Conservation (phyloP, 2,797 vertebrate species). For the Coracias cyanogaster region DNA sequence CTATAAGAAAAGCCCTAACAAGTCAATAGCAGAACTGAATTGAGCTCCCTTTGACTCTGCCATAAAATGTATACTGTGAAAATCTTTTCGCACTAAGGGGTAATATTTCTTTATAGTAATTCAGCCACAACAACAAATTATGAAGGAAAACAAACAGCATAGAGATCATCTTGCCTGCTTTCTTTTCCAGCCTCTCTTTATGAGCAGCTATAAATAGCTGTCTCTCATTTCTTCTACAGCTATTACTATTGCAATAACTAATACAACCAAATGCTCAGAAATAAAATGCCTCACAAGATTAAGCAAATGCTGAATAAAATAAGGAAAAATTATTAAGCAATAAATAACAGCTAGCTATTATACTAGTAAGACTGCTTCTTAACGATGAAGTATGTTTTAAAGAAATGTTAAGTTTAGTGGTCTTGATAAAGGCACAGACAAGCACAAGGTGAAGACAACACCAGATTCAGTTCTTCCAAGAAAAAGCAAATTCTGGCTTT, state of each 20-base stretch:
- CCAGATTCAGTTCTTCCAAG: not conserved
- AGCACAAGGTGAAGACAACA: not conserved
- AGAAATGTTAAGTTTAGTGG: not conserved
- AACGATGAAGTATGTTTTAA: not conserved
- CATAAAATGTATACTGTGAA: not conserved
- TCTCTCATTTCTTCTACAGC: not conserved
- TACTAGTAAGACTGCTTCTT: not conserved
- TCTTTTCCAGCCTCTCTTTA: not conserved
- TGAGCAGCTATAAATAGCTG: not conserved
- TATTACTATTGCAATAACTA: not conserved
- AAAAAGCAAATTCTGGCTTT: not conserved
- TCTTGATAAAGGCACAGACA: not conserved
- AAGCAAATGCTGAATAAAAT: not conserved
- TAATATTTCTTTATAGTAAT: not conserved
- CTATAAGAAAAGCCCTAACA: conserved; percentile 70
- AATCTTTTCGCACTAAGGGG: not conserved
- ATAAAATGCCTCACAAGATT: not conserved
- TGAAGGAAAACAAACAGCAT: not conserved
- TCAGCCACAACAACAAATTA: not conserved
- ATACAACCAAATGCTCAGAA: not conserved
- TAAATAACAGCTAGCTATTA: not conserved
- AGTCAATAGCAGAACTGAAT: not conserved
- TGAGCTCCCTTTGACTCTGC: not conserved
- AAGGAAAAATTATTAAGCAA: not conserved
- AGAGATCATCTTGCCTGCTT: not conserved